phyloP scores from a whole-genome alignment of 2,797 vertebrate genomes.

The Acanthurus leucopareius region DNA sequence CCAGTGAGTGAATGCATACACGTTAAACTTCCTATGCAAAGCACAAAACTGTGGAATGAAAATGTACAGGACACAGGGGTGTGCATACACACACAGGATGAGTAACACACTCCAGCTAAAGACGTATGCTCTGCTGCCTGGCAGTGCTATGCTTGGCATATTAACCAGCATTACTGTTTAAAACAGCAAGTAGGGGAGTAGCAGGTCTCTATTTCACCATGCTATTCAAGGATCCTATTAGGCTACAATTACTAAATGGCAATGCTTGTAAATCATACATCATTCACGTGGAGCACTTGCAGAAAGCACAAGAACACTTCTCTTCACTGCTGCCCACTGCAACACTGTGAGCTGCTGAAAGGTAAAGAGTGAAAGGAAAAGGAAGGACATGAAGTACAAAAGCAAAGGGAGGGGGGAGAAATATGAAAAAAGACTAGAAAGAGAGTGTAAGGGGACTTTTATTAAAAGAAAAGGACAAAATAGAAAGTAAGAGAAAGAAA shows the following conservation, averaged over 20 bases:
- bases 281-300: conserved; percentile 76
- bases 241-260: conserved; percentile 85
- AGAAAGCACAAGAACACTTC: conserved; percentile 56
- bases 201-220: conserved; percentile 80
- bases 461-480: neutral
- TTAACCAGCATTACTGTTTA: conserved; percentile 80
- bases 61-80: conserved; percentile 8
- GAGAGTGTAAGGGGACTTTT: neutral
- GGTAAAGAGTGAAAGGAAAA: neutral
- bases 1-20: conserved; percentile 13
- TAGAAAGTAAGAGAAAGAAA: neutral
- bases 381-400: neutral
- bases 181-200: conserved; percentile 79
- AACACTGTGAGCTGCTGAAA: conserved; percentile 8
- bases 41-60: conserved; percentile 5
- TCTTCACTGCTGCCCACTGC: conserved; percentile 2
- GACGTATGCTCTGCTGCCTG: conserved; percentile 41
- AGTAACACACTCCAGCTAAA: conserved; percentile 45
- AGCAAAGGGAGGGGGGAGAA: neutral
- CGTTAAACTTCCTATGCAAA: conserved; percentile 23
- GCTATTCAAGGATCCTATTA: conserved; percentile 83
- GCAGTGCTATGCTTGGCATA: conserved; percentile 77
- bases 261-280: conserved; percentile 85
- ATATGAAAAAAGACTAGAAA: neutral
- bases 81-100: conserved; percentile 33